Evolutionary conservation across 1,140 invertebrate species (phyloP).

Genomic region (Drosophila dunni): DNA sequence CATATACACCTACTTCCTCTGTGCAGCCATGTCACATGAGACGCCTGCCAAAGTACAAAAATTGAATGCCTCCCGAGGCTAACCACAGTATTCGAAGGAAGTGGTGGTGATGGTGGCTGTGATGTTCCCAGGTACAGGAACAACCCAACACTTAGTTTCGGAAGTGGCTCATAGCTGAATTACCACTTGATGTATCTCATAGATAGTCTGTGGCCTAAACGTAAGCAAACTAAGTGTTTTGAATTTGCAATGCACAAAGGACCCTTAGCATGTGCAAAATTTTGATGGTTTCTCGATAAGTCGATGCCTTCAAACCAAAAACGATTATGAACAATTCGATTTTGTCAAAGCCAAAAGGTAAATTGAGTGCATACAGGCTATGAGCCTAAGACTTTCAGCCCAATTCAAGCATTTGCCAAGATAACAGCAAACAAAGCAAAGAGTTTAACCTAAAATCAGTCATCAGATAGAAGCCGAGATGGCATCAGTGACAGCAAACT

Average conservation of each 20-base stretch:
- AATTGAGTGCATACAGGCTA: conserved; percentile 51
- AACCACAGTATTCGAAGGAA: conserved; percentile 74
- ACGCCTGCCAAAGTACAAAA: conserved; percentile 64
- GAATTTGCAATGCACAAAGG: conserved; percentile 52
- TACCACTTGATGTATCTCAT: conserved; percentile 37
- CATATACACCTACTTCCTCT: conserved; percentile 82
- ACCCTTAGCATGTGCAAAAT: conserved; percentile 39
- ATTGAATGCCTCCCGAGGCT: conserved; percentile 8
- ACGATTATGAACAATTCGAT: conserved; percentile 56
- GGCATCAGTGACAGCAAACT: neutral
- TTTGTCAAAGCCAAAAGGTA: conserved; percentile 50
- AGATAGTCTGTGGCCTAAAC: conserved; percentile 25
- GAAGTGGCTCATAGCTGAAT: conserved; percentile 47
- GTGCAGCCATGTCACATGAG: conserved; percentile 64
- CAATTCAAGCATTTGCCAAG: conserved; percentile 9
- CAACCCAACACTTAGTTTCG: conserved; percentile 56
- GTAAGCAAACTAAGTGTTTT: conserved; percentile 39
- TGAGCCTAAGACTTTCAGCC: conserved; percentile 13
- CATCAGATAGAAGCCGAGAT: neutral
- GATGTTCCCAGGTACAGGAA: conserved; percentile 34
- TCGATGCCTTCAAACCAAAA: conserved; percentile 30
- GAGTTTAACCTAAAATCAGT: neutral
- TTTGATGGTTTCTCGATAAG: conserved; percentile 53
- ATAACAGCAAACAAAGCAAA: conserved; percentile 9
- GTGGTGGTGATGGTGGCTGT: conserved; percentile 28